A percentile compares a stretch with the other conserved stretches of the same genome.
phyloP scores from a whole-genome alignment of 2,113 vertebrate species.

The Megaleporinus macrocephalus region DNA sequence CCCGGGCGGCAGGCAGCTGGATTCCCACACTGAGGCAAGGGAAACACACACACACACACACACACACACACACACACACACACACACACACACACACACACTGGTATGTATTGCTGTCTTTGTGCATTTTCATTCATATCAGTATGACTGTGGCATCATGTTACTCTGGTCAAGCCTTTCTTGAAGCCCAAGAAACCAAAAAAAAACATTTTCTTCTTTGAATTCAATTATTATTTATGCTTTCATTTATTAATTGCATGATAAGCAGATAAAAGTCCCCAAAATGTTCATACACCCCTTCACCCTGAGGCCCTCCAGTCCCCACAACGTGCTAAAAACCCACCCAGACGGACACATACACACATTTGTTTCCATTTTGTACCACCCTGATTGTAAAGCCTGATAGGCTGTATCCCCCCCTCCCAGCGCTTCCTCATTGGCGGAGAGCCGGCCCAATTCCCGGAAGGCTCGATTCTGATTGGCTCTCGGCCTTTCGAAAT shows the following conservation, averaged over 20 bases:
- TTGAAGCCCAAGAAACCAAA: too few relatives aligned
- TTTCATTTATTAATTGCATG: not conserved
- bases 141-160: too few relatives aligned
- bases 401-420: slow-evolving; percentile 37
- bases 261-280: not conserved
- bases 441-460: slow-evolving; percentile 21
- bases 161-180: too few relatives aligned
- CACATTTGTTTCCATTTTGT: slow-evolving; percentile 62
- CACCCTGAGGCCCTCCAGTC: not conserved
- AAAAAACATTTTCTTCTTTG: too few relatives aligned
- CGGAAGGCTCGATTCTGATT: slow-evolving; percentile 22
- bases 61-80: slow-evolving; percentile 3
- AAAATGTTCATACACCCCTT: not conserved
- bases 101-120: not conserved
- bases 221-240: too few relatives aligned
- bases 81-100: slow-evolving; percentile 1
- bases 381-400: slow-evolving; percentile 56
- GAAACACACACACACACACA: slow-evolving; percentile 11
- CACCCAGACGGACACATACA: slow-evolving; percentile 18
- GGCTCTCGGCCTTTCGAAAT: not conserved
- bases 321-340: not conserved
- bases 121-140: not conserved
- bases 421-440: slow-evolving; percentile 32
- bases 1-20: slow-evolving; percentile 51
- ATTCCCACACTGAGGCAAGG: slow-evolving; percentile 58